Conservation (phyloP, 2,888 invertebrate genomes). For the Tridacna crocea region DNA sequence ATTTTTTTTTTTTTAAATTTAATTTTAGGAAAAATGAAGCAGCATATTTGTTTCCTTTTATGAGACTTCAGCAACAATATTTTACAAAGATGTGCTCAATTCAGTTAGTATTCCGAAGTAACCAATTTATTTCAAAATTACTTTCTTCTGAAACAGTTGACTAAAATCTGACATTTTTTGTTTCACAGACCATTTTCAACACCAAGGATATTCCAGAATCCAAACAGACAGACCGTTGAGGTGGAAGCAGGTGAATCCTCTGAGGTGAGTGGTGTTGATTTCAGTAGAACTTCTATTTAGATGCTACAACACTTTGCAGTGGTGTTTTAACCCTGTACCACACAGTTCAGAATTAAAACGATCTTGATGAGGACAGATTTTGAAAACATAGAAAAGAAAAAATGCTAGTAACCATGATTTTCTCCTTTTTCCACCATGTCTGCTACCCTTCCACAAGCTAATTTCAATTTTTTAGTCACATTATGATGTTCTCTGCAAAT, state of each 20-base stretch:
- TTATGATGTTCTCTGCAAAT: too few species aligned
- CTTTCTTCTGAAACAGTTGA: too few species aligned
- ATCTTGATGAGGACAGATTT: not conserved
- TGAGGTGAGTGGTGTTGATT: not conserved
- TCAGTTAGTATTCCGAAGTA: too few species aligned
- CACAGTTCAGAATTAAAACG: not conserved
- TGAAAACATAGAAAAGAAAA: not conserved
- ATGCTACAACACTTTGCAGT: not conserved
- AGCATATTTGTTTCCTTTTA: too few species aligned
- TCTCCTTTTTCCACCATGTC: not conserved
- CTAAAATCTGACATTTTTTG: too few species aligned
- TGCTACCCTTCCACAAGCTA: not conserved
- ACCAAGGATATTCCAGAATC: constrained; percentile 19
- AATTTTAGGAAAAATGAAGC: too few species aligned
- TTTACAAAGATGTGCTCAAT: too few species aligned
- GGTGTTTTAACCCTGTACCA: not conserved
- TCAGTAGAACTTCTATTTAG: not conserved
- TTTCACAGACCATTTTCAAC: constrained; percentile 17
- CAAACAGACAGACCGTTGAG: not conserved
- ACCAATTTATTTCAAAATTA: too few species aligned
- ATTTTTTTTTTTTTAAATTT: too few species aligned
- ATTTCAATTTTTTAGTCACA: too few species aligned
- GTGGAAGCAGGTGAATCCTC: not conserved
- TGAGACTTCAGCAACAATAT: too few species aligned
- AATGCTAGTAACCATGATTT: not conserved